Conservation (phyloP, 2,113 vertebrate genomes). For the Gobius niger region DNA sequence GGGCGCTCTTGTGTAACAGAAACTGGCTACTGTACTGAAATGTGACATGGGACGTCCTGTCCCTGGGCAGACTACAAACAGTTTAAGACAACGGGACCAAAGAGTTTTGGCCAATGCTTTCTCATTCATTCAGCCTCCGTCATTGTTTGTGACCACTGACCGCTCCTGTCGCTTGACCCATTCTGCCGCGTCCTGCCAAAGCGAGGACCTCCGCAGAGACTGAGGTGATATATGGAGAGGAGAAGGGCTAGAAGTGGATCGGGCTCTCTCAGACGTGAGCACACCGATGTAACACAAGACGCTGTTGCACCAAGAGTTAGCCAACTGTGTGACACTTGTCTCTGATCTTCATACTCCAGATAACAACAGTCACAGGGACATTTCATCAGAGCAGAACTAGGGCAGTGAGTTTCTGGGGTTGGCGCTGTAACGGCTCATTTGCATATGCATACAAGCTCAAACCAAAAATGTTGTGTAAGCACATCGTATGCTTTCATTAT, state of each 20-base stretch:
- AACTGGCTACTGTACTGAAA: constrained; percentile 44
- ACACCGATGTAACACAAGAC: constrained; percentile 49
- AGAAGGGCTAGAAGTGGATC: constrained; percentile 3
- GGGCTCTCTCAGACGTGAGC: constrained; percentile 18
- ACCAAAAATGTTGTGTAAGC: neutral
- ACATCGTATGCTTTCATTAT: neutral
- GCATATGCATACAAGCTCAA: neutral
- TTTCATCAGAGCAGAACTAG: neutral
- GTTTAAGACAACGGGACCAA: constrained; percentile 37
- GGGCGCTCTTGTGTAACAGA: constrained; percentile 36
- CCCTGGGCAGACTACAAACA: constrained; percentile 26
- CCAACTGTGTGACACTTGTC: constrained; percentile 24
- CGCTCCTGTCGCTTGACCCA: constrained; percentile 32
- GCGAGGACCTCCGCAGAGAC: constrained; percentile 11
- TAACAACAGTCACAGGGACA: neutral
- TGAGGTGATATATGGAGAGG: constrained; percentile 45
- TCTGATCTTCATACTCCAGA: neutral
- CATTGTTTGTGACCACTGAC: constrained; percentile 31
- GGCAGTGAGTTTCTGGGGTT: neutral
- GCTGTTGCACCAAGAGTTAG: constrained; percentile 37
- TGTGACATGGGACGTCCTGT: constrained; percentile 55
- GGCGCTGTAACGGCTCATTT: neutral
- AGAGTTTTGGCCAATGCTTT: constrained; percentile 33
- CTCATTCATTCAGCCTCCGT: constrained; percentile 26
- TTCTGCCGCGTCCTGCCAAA: constrained; percentile 31